Evolutionary conservation across 2,113 vertebrate species (phyloP).

Genomic region (Polyodon spathula): DNA sequence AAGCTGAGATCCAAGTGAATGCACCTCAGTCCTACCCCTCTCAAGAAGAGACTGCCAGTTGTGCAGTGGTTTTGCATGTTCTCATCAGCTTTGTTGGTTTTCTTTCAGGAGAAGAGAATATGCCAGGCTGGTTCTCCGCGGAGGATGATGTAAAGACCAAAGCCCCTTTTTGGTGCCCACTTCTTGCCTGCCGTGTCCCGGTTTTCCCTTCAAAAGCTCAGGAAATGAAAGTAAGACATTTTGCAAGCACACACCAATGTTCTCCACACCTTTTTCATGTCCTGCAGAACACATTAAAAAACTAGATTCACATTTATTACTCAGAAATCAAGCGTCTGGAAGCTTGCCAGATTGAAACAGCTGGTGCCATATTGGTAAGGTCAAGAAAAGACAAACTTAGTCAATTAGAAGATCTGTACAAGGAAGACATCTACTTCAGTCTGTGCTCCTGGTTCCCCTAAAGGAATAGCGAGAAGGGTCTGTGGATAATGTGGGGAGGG

Average conservation of each 20-base stretch:
- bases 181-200: conserved; percentile 70
- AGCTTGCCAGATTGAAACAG: too few relatives aligned
- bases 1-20: too few relatives aligned
- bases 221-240: conserved; percentile 48
- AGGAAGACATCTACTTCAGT: too few relatives aligned
- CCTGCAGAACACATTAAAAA: not conserved
- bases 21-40: too few relatives aligned
- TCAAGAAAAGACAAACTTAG: too few relatives aligned
- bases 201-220: conserved; percentile 71
- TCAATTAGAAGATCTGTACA: too few relatives aligned
- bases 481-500: too few relatives aligned
- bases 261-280: not conserved
- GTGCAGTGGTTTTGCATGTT: not conserved
- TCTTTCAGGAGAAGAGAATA: conserved; percentile 78
- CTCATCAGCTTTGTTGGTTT: conserved; percentile 1
- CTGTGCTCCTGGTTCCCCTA: too few relatives aligned
- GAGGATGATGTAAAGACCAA: conserved; percentile 76
- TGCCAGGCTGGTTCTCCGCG: conserved; percentile 78
- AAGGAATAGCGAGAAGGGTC: too few relatives aligned
- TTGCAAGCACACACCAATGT: not conserved
- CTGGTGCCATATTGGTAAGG: too few relatives aligned
- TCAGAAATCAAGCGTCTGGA: too few relatives aligned
- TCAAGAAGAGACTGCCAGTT: not conserved
- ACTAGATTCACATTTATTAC: too few relatives aligned
- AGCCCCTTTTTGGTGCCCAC: conserved; percentile 72